Base-by-base conservation (phyloP, 2,797 vertebrate genomes). In the Lepidocolaptes lacrymiger region DNA sequence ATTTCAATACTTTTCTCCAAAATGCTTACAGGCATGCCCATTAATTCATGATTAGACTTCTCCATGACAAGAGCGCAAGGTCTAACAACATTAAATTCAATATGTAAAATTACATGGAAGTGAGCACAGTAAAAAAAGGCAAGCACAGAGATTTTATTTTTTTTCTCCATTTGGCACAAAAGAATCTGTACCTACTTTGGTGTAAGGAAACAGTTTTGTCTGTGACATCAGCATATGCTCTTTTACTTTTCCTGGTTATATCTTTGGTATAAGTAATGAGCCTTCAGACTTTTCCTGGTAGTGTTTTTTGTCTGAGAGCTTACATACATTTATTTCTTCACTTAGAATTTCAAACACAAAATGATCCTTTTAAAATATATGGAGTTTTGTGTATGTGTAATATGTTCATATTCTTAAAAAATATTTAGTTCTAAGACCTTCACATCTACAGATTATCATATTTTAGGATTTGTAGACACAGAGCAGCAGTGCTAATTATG, bases 291-390 rank as follows among this genome's bases (percentile, higher is more conserved):
- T 85, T 72, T 17, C 58, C 55, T 34, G 5, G 1, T 15, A 37
- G 18, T 46, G 14, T 3, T 64, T 83, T 44, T 44, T 52, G 0
- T 56, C 28, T 52, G 16, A 76, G 34, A 72, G 17, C 9, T 67
- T 87, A 51, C 3, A 6, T 56, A 39, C n/a, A 2, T 62, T 49
- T 58, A 59, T 80, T 95, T 80, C 22, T 92, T 56, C 19, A 39
- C 10, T 64, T 76, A 52, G 12, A 6, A 13, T 75, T 74, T 81
- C 10, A 51, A 85, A 73, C 10, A 21, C 22, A 64, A 67, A 74
- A 21, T 1, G 0, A 7, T 20, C 4, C 3, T 51, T 74, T 44
- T 30, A 36, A 30, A 43, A 63, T 18, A 18, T 0, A 8, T 39
- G 39, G 39, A 14, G 14, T 39, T 39, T 39, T 51, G 15, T 51